Base-by-base conservation (phyloP, 2,888 invertebrate genomes). In the Morpho deidamia region DNA sequence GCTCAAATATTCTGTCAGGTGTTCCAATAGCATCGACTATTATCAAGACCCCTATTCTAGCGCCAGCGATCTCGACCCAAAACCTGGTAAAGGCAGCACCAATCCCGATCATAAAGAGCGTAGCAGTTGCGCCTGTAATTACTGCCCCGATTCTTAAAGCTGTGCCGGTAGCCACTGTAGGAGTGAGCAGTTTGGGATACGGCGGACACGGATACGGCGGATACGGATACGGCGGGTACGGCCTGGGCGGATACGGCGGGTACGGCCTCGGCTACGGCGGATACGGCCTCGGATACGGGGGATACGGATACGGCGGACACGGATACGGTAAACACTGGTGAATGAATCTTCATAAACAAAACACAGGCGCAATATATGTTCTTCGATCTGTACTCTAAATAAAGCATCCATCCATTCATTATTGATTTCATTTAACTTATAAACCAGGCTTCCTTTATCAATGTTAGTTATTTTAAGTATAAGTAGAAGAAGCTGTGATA, bases 81-180 rank as follows among this genome's bases (percentile, higher is more conserved):
- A 83, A 78, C 67, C 34, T 84, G 9, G 59, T 72, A 51, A 83
- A 76, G 55, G 86, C 83, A 0, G 77, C 84, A 11, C 83, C 84
- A 1, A 83, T 87, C 42, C 73, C 84, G 2, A 58, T 87, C 8
- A 70, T 84, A 59, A 76, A 62, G 44, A 78, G 81, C 9, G 64
- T 71, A 3, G 66, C 71, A 7, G 71, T 62, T 10, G 67, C 76
- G 5, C 79, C 82, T 5, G 64, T 81, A 3, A 59, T 75, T 33
- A 68, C 71, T 34, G 74, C 78, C 2, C 77, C 78, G 2, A 59
- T 77, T 1, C 58, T 75, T 3, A 70, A 67, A 45, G 71, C 72
- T 2, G 70, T 78, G 0, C 62, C 71, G 0, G 59, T 61, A 10
- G 56, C 46, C 23, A 59, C 37, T 44, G 53, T 41, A 37, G 59